A percentile compares a stretch with the other conserved stretches of the same genome.
phyloP scores from a whole-genome alignment of 2,113 vertebrate species.

The Elaphurus davidianus region DNA sequence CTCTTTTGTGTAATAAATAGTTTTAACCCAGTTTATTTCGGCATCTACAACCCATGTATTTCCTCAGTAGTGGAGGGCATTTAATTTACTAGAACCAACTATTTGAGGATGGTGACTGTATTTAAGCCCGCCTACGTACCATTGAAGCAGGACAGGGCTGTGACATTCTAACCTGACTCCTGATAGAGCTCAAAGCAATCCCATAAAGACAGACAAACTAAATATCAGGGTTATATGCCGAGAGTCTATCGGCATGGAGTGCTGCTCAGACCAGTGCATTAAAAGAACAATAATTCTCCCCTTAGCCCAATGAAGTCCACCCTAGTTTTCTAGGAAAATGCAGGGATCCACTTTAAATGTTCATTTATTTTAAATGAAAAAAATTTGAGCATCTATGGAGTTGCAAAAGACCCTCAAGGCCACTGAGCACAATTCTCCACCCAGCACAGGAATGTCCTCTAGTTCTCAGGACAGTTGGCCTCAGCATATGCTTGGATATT shows the following conservation, averaged over 20 bases:
- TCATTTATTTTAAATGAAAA: not conserved
- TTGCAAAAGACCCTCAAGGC: not conserved
- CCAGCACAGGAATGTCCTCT: conserved; percentile 45
- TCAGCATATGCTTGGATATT: conserved; percentile 46
- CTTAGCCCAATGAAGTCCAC: not conserved
- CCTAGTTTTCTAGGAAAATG: not conserved
- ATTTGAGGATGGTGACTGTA: conserved; percentile 43
- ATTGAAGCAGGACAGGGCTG: not conserved
- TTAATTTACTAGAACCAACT: conserved; percentile 17
- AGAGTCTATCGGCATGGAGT: not conserved
- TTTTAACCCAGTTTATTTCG: conserved; percentile 50
- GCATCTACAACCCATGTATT: conserved; percentile 43
- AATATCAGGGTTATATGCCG: not conserved
- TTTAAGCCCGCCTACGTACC: conserved; percentile 33
- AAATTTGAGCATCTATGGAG: not conserved
- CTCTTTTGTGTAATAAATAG: conserved; percentile 20
- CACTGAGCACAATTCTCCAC: conserved; percentile 17
- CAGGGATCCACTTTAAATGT: not conserved
- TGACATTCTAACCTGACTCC: not conserved
- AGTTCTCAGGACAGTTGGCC: conserved; percentile 53
- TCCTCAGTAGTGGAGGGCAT: not conserved
- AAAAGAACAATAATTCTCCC: not conserved
- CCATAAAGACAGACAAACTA: not conserved
- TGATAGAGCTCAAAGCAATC: not conserved
- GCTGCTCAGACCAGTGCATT: not conserved